Evolutionary conservation across 2,888 invertebrate genomes (phyloP).

Genomic region (Fragum sueziense): DNA sequence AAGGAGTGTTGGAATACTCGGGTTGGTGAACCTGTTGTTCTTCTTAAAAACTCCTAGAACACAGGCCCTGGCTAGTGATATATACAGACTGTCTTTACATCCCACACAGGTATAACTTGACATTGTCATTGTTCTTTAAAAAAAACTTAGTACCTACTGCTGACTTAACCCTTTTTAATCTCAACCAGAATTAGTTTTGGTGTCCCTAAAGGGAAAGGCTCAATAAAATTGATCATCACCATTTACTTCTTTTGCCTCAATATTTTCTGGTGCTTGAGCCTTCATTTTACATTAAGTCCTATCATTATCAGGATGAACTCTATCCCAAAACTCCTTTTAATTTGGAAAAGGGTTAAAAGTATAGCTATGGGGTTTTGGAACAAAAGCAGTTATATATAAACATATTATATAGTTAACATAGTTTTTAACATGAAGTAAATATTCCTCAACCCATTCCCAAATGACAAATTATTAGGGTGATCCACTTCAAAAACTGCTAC

Average conservation of each 20-base stretch:
- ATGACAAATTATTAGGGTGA: too few species aligned
- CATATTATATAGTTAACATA: too few species aligned
- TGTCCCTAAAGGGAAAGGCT: too few species aligned
- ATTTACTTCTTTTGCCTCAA: neutral
- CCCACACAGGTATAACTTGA: conserved; percentile 81
- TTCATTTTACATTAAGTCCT: neutral
- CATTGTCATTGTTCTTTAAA: too few species aligned
- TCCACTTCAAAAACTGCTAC: too few species aligned
- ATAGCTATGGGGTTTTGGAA: neutral
- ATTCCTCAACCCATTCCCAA: too few species aligned
- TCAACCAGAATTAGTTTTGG: too few species aligned
- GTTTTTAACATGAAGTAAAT: too few species aligned
- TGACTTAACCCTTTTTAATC: too few species aligned
- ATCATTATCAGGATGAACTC: neutral
- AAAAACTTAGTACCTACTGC: too few species aligned
- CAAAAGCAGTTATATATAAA: too few species aligned
- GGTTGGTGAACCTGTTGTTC: conserved; percentile 83
- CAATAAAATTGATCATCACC: neutral
- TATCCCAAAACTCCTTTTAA: too few species aligned
- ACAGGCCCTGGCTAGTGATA: conserved; percentile 81
- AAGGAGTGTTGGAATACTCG: conserved; percentile 84
- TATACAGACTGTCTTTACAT: conserved; percentile 83
- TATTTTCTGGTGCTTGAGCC: neutral
- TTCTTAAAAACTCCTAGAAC: conserved; percentile 80
- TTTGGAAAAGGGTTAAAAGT: neutral